Percentiles rank a stretch among this genome's conserved stretches.
These are phyloP conservation scores for Nemapogon koenigi DNA, from an alignment of 2,888 invertebrate species.

Conservation along the genomic window DNA sequence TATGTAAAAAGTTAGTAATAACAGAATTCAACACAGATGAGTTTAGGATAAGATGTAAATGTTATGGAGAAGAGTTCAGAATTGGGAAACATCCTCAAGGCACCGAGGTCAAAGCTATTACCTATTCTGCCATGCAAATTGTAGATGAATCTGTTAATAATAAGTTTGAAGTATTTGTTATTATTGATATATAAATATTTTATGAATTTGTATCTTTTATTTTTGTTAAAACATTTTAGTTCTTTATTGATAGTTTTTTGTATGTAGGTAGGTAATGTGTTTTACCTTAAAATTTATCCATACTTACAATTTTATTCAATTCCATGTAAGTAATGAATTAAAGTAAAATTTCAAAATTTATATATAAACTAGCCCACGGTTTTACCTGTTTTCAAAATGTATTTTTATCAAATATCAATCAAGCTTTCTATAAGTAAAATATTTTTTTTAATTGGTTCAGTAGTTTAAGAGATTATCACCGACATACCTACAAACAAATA, in stretches of 20 bases:
- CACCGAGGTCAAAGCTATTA: constrained; percentile 98
- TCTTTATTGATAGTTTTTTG: background rate
- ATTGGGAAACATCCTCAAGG: constrained; percentile 96
- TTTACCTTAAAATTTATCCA: too few relatives aligned
- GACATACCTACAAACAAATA: too few relatives aligned
- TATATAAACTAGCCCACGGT: too few relatives aligned
- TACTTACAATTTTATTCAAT: too few relatives aligned
- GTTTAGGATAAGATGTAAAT: constrained; percentile 80
- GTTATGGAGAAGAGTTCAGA: constrained; percentile 94
- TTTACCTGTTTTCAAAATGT: too few relatives aligned
- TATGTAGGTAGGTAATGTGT: too few relatives aligned
- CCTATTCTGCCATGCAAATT: constrained; percentile 98
- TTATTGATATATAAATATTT: constrained; percentile 86
- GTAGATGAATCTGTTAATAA: constrained; percentile 73
- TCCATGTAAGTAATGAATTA: too few relatives aligned
- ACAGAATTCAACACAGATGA: constrained; percentile 84
- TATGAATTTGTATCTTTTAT: constrained; percentile 18
- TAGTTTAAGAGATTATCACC: too few relatives aligned
- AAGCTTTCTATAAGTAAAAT: too few relatives aligned
- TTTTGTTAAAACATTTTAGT: constrained; percentile 13
- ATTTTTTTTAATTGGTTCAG: too few relatives aligned
- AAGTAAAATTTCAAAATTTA: too few relatives aligned
- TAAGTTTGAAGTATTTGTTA: constrained; percentile 91
- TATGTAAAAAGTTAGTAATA: constrained; percentile 87
- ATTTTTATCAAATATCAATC: too few relatives aligned